These are phyloP conservation scores for Phaonia tiefii DNA, from an alignment of 2,888 invertebrate genomes.

Conservation along the genomic window DNA sequence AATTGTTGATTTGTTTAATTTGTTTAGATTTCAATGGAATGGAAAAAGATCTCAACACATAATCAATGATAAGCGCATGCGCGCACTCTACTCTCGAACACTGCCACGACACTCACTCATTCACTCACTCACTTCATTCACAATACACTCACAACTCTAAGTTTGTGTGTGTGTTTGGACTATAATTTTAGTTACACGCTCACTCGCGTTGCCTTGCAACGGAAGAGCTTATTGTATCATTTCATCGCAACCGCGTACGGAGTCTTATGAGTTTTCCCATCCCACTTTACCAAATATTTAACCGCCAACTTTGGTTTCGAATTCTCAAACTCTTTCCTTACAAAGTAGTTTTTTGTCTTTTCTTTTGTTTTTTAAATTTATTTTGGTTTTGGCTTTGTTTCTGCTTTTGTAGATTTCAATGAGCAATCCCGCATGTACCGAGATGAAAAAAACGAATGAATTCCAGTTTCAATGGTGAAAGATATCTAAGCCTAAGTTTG, in stretches of 20 bases:
- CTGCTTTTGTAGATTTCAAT: conserved; percentile 3
- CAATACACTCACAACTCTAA: too few species aligned
- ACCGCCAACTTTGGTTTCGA: too few species aligned
- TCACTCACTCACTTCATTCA: neutral
- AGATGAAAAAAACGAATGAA: conserved; percentile 57
- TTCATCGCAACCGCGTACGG: too few species aligned
- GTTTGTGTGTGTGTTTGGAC: too few species aligned
- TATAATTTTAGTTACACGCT: too few species aligned
- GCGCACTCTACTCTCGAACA: neutral
- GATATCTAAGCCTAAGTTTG: conserved; percentile 33
- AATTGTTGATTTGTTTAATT: conserved; percentile 4
- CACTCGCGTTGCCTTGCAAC: neutral
- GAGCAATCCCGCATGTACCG: neutral
- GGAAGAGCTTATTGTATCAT: too few species aligned
- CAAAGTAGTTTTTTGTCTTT: conserved; percentile 38
- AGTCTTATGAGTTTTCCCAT: too few species aligned
- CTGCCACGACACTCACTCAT: neutral
- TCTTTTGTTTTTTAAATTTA: conserved; percentile 18
- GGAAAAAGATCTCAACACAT: conserved; percentile 2
- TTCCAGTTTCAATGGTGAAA: conserved; percentile 58
- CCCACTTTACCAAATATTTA: too few species aligned
- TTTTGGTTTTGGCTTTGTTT: neutral
- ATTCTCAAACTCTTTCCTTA: conserved; percentile 18
- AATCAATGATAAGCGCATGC: neutral
- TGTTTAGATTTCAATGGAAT: conserved; percentile 20